A percentile compares a stretch with the other conserved stretches of the same genome.
Conservation (phyloP, 2,888 invertebrate species). For the Protodeltote pygarga region DNA sequence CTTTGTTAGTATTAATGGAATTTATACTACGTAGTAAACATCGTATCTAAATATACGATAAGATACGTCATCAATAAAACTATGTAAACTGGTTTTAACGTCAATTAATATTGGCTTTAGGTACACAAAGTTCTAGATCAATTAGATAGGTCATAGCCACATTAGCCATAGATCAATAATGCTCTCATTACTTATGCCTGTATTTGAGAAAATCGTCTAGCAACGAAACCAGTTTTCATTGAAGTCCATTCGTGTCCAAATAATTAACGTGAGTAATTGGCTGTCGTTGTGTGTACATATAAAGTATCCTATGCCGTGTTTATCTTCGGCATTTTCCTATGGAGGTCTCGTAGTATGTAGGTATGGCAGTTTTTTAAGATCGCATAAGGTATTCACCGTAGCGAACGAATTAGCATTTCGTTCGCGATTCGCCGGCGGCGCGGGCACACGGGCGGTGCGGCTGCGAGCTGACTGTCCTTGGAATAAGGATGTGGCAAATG, state of each 20-base stretch:
- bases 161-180: conserved; percentile 7
- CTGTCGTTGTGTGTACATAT: conserved; percentile 54
- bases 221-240: conserved; percentile 43
- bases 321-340: conserved; percentile 68
- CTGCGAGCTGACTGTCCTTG: conserved; percentile 74
- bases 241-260: conserved; percentile 52
- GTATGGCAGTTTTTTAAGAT: conserved; percentile 67
- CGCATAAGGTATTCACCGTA: conserved; percentile 80
- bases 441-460: conserved; percentile 31
- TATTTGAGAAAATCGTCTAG: conserved; percentile 33
- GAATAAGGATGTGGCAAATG: conserved; percentile 81
- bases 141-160: conserved; percentile 11
- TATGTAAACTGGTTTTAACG: conserved; percentile 26
- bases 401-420: conserved; percentile 81
- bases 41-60: conserved; percentile 49
- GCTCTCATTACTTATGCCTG: conserved; percentile 16
- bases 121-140: conserved; percentile 22
- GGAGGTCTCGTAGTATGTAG: conserved; percentile 52
- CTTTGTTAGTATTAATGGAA: conserved; percentile 57
- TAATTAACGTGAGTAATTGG: conserved; percentile 61
- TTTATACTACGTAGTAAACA: conserved; percentile 62
- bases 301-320: conserved; percentile 52
- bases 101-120: background rate
- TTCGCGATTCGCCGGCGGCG: conserved; percentile 68
- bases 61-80: conserved; percentile 47